Conservation (phyloP, 2,113 vertebrate species). For the Mesembrinibis cayennensis region DNA sequence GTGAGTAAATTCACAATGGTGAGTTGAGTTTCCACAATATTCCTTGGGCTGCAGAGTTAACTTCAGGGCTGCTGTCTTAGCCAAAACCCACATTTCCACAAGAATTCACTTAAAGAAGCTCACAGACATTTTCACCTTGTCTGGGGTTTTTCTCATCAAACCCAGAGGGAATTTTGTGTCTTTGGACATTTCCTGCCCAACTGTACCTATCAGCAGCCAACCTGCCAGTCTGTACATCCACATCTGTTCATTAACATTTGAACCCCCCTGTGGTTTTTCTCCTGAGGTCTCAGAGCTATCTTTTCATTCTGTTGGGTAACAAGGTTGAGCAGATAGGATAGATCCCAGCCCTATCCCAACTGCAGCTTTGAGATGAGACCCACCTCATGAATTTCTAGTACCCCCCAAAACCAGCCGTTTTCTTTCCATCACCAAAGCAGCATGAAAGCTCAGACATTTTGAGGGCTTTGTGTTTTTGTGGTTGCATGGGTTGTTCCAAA, state of each 20-base stretch:
- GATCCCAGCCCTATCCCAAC: neutral
- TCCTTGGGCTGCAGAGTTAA: neutral
- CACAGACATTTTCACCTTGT: neutral
- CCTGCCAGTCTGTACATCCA: neutral
- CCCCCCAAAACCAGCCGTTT: neutral
- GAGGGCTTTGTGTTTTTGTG: neutral
- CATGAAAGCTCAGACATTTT: neutral
- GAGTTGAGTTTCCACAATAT: neutral
- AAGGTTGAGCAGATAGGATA: neutral
- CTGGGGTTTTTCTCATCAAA: neutral
- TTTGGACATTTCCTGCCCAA: neutral
- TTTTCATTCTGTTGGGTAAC: neutral
- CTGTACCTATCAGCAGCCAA: neutral
- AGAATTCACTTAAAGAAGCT: neutral
- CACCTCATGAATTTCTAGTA: neutral
- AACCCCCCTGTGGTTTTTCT: neutral
- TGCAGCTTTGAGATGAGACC: neutral
- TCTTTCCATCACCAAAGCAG: neutral
- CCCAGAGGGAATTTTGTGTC: neutral
- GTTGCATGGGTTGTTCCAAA: neutral
- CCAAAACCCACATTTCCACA: neutral
- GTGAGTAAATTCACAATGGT: neutral
- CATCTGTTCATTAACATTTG: neutral
- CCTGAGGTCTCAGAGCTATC: neutral
- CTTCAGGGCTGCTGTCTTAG: neutral